Percentiles rank a stretch among this genome's conserved stretches.
Conservation (phyloP, 2,797 vertebrate genomes). For the Momotus momota region DNA sequence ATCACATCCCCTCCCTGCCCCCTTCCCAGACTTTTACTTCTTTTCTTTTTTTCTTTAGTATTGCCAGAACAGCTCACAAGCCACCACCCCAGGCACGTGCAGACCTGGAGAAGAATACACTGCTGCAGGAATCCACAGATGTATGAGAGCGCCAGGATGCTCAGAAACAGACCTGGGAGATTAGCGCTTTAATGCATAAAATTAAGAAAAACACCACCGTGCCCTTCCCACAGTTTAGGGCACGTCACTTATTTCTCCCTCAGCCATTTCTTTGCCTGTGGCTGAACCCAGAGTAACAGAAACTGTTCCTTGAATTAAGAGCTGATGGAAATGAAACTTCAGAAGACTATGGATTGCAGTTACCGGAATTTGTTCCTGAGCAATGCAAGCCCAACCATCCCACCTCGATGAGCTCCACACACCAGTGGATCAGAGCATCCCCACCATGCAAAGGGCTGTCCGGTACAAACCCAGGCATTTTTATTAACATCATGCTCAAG, state of each 20-base stretch:
- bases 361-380: neutral
- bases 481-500: neutral
- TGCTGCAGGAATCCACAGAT: neutral
- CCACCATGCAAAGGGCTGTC: neutral
- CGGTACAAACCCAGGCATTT: neutral
- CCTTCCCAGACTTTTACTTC: neutral
- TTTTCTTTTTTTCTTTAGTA: neutral
- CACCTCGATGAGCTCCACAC: accelerated
- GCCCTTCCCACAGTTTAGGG: neutral
- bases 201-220: constrained; percentile 51
- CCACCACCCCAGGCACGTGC: neutral
- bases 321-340: constrained; percentile 27
- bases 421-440: neutral
- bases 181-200: constrained; percentile 43
- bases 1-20: constrained; percentile 1
- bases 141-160: neutral
- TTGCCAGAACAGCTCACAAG: neutral
- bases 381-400: neutral
- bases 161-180: constrained; percentile 24
- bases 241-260: neutral
- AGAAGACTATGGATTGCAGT: neutral
- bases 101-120: constrained; percentile 9
- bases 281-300: neutral
- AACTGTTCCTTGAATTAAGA: constrained; percentile 29
- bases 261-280: constrained; percentile 4